Base-by-base conservation (phyloP, 2,797 vertebrate species). In the Notoglanidium macrostoma region DNA sequence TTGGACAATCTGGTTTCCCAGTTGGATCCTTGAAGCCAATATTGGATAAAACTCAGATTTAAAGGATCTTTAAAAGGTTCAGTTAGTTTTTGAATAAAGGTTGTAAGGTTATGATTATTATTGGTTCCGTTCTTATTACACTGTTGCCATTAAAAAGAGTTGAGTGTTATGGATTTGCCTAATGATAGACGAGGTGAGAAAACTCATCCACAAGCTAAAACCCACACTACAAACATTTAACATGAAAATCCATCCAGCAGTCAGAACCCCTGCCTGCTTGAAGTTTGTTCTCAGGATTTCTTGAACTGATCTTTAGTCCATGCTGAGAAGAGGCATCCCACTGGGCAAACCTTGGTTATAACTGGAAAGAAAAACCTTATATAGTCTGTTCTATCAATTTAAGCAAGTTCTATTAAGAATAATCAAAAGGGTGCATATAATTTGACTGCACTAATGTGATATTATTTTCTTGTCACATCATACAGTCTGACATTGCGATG, bases 211-310 rank as follows among this genome's bases (percentile, higher is more conserved):
- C 57, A 46, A 46, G 57, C 57, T 79, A 79, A 63, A 81, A 81
- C 35, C 35, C 35, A 44, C 21, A 61, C 55, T 11, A 61, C 78
- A 83, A 84, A 59, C 55, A 59, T 84, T 73, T 59, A 73, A 73
- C 55, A 54, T n/a, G 32, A 57, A 84, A 84, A 73, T 84, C 68
- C 68, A 74, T 67, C 68, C 54, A 46, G 35, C 35, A 73, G 54
- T 73, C 35, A 59, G 83, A 84, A n/a, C 54, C 83, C 55, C 54
- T 59, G 54, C 35, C 32, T 81, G 59, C 35, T n/a, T 46, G 1
- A 44, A 61, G 40, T 63, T n/a, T 65, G 23, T 63, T 55, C 79
- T 81, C 79, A 65, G 79, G 57, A 81, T 81, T 81, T 49, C 26
- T 10, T 63, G 59, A 46, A 63, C 46, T 63, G 59, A 63, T 63